Conservation (phyloP, 2,888 invertebrate species). For the Eupithecia abbreviata region DNA sequence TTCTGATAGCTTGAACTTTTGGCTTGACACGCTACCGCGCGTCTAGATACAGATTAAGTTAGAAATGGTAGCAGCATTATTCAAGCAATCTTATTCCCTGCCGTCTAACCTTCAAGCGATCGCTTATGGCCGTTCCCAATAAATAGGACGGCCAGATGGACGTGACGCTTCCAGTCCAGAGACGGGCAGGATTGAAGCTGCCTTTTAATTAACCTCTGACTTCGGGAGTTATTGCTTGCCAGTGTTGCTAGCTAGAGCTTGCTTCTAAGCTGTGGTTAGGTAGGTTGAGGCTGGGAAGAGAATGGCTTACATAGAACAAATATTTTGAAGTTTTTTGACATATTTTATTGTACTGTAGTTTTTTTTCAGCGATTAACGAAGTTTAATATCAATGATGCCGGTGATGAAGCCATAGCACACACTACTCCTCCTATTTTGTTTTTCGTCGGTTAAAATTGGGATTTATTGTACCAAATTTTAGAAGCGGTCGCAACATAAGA, state of each 20-base stretch:
- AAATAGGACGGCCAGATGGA: constrained; percentile 22
- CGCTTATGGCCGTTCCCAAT: constrained; percentile 18
- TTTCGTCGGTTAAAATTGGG: too few species aligned
- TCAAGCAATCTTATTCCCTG: background rate
- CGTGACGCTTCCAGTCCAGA: constrained; percentile 59
- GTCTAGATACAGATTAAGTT: background rate
- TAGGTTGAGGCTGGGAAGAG: too few species aligned
- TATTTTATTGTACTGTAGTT: too few species aligned
- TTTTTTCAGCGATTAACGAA: too few species aligned
- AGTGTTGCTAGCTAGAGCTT: constrained; percentile 57
- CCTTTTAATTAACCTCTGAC: constrained; percentile 84
- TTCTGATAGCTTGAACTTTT: too few species aligned
- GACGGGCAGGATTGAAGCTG: constrained; percentile 77
- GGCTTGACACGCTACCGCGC: too few species aligned
- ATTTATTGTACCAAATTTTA: too few species aligned
- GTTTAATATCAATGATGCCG: background rate
- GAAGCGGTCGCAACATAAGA: too few species aligned
- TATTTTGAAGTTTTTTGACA: too few species aligned
- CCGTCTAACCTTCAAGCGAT: constrained; percentile 8
- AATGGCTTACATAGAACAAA: too few species aligned
- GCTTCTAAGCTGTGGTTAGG: background rate
- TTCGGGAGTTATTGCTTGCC: constrained; percentile 78
- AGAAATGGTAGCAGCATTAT: background rate
- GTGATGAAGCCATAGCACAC: too few species aligned
- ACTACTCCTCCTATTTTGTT: too few species aligned